Percentiles rank a stretch among this genome's conserved stretches.
Evolutionary conservation across 2,888 invertebrate genomes (phyloP).

Genomic region (Synanthedon vespiformis): DNA sequence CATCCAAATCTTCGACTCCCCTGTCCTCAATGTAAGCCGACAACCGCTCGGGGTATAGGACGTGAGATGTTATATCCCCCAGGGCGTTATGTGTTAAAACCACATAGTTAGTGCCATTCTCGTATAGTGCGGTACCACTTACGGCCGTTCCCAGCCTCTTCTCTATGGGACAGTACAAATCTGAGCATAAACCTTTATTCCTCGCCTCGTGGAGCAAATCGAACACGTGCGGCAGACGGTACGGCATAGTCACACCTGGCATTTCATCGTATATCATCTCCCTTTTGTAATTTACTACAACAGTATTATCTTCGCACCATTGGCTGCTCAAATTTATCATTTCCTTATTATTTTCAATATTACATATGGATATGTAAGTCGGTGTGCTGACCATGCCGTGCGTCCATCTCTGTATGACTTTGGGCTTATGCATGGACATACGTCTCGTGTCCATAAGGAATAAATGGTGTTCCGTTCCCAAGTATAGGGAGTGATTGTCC

Average conservation of each 20-base stretch:
- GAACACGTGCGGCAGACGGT: constrained; percentile 43
- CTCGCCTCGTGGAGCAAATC: constrained; percentile 35
- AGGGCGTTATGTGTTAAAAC: constrained; percentile 48
- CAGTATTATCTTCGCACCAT: constrained; percentile 53
- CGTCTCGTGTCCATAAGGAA: constrained; percentile 47
- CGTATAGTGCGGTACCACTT: constrained; percentile 33
- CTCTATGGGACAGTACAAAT: constrained; percentile 37
- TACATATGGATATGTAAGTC: constrained; percentile 40
- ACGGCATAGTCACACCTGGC: constrained; percentile 36
- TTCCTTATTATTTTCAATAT: constrained; percentile 43
- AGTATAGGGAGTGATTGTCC: constrained; percentile 32
- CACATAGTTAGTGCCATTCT: constrained; percentile 33
- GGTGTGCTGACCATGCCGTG: constrained; percentile 68
- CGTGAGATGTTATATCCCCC: constrained; percentile 50
- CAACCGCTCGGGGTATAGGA: constrained; percentile 37
- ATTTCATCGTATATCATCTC: constrained; percentile 21
- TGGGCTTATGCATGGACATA: constrained; percentile 14
- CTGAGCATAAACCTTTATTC: constrained; percentile 32
- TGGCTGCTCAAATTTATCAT: constrained; percentile 49
- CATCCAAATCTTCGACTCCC: constrained; percentile 28
- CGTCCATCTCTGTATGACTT: constrained; percentile 64
- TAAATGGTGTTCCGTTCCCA: constrained; percentile 47
- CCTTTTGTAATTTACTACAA: constrained; percentile 31
- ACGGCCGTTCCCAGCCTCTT: constrained; percentile 36
- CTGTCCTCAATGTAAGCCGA: constrained; percentile 37